Evolutionary conservation across 2,888 invertebrate species (phyloP).

Genomic region (Oligia latruncula): DNA sequence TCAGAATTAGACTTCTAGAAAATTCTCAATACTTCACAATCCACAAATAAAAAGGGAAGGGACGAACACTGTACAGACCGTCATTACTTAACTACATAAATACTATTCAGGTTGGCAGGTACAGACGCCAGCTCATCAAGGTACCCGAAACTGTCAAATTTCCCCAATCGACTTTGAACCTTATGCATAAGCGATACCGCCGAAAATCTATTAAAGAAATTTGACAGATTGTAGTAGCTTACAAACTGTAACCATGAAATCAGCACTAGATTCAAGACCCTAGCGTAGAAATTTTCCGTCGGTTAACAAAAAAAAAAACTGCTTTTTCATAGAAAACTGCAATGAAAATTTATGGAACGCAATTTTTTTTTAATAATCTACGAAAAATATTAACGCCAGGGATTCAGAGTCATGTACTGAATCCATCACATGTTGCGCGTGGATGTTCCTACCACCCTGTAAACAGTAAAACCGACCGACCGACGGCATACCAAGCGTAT

Average conservation of each 20-base stretch:
- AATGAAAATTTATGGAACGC: background rate
- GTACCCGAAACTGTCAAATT: too few relatives aligned
- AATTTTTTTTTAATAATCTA: background rate
- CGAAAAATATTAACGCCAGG: background rate
- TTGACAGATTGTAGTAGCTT: too few relatives aligned
- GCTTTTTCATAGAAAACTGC: too few relatives aligned
- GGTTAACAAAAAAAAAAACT: background rate
- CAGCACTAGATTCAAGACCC: background rate
- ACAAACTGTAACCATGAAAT: background rate
- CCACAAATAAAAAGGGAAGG: slow-evolving; percentile 20
- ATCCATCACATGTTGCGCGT: background rate
- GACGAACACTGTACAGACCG: slow-evolving; percentile 43
- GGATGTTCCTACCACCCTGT: background rate
- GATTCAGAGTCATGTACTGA: background rate
- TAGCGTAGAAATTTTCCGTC: background rate
- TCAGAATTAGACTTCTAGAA: slow-evolving; percentile 28
- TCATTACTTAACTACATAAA: slow-evolving; percentile 36
- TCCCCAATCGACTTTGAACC: too few relatives aligned
- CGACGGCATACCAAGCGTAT: slow-evolving; percentile 68
- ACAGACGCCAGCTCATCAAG: too few relatives aligned
- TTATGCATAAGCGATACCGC: too few relatives aligned
- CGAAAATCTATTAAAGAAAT: too few relatives aligned
- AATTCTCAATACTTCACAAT: slow-evolving; percentile 13
- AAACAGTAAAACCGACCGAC: slow-evolving; percentile 55
- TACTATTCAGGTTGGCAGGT: slow-evolving; percentile 30